These are phyloP conservation scores for Notechis scutatus DNA, from an alignment of 2,113 vertebrate genomes.

Conservation along the genomic window DNA sequence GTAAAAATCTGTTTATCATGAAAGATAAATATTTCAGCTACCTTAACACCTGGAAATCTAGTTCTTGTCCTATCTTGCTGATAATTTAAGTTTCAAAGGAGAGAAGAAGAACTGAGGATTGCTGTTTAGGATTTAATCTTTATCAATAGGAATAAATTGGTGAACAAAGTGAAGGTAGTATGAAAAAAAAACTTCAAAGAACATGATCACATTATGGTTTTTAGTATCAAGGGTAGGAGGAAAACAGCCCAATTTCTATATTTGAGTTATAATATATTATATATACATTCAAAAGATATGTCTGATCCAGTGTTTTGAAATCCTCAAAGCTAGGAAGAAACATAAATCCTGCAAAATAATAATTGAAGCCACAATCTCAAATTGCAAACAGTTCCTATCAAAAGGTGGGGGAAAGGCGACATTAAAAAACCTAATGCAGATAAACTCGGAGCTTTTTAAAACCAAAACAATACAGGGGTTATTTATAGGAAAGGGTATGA, in stretches of 20 bases:
- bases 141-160: not conserved
- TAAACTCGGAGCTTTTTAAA: not conserved
- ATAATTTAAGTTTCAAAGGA: no score
- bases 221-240: no score
- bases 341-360: not conserved
- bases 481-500: not conserved
- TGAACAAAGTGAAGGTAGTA: not conserved
- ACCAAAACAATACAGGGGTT: not conserved
- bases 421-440: not conserved
- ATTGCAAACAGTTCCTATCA: not conserved
- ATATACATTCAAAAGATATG: no score
- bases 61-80: no score
- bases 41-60: no score
- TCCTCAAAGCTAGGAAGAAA: not conserved
- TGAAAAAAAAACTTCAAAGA: no score
- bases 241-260: no score
- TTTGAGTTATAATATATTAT: no score
- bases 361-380: not conserved
- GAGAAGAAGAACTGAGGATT: no score
- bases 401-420: not conserved
- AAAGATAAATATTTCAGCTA: no score
- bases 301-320: not conserved
- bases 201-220: no score
- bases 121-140: no score
- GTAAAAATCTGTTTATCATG: not conserved